These are phyloP conservation scores for Subacronicta megacephala DNA, from an alignment of 2,888 invertebrate species.

Conservation along the genomic window DNA sequence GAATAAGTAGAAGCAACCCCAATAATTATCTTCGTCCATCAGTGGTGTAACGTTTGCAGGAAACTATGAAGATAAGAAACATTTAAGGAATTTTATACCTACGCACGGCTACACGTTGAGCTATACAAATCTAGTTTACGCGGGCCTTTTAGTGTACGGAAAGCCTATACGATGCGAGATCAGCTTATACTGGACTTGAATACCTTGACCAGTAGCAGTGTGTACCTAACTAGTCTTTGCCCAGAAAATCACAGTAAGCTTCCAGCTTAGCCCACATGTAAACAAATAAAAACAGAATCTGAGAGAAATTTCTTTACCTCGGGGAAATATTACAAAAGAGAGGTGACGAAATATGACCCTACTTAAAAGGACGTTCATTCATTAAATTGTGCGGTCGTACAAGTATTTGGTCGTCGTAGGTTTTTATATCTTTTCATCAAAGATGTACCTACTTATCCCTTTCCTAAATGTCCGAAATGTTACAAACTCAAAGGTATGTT, in stretches of 20 bases:
- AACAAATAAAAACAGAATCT: constrained; percentile 32
- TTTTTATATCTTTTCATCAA: constrained; percentile 57
- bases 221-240: too few relatives aligned
- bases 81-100: constrained; percentile 9
- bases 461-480: constrained; percentile 54
- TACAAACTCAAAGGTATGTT: constrained; percentile 49
- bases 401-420: constrained; percentile 35
- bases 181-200: too few relatives aligned
- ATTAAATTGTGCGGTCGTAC: constrained; percentile 59
- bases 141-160: too few relatives aligned
- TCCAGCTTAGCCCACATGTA: constrained; percentile 45
- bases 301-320: constrained; percentile 59
- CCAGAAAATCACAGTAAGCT: constrained; percentile 51
- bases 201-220: too few relatives aligned
- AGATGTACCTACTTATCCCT: constrained; percentile 55
- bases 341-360: constrained; percentile 67
- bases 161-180: too few relatives aligned
- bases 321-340: constrained; percentile 58
- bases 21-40: constrained; percentile 79
- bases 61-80: constrained; percentile 68
- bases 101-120: too few relatives aligned
- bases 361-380: constrained; percentile 60
- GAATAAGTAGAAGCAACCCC: constrained; percentile 84
- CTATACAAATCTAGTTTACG: too few relatives aligned
- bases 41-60: constrained; percentile 72